These are phyloP conservation scores for Tragelaphus scriptus DNA, from an alignment of 2,113 vertebrate genomes.

Conservation along the genomic window DNA sequence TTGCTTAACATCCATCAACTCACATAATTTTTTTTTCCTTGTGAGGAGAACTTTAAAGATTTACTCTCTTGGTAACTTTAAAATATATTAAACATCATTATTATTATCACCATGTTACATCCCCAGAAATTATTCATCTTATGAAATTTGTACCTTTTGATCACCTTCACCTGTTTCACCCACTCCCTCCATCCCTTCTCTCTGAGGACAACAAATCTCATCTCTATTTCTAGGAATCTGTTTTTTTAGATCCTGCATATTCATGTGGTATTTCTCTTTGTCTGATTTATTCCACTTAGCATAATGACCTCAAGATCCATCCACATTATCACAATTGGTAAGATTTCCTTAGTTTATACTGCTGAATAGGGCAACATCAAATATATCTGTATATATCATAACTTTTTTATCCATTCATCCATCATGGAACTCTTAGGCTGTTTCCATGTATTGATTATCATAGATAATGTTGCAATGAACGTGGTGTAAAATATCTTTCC, in stretches of 20 bases:
- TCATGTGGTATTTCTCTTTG: neutral
- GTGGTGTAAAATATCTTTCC: neutral
- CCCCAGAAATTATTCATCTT: neutral
- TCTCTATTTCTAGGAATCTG: neutral
- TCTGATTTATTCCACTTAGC: neutral
- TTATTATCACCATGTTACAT: neutral
- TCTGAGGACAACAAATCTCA: neutral
- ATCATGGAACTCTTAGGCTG: neutral
- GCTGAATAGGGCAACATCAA: neutral
- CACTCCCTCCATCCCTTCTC: too few species aligned
- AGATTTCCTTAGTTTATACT: neutral
- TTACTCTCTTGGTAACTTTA: neutral
- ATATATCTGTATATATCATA: neutral
- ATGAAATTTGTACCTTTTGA: neutral
- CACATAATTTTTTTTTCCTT: neutral
- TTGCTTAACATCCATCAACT: neutral
- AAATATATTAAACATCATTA: neutral
- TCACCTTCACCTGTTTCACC: neutral
- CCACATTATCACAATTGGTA: neutral
- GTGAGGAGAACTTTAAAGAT: neutral
- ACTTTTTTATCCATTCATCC: neutral
- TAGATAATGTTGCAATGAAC: neutral
- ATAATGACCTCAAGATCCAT: neutral
- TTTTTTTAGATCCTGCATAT: neutral
- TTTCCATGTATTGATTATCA: neutral